These are phyloP conservation scores for Arctopsyche grandis DNA, from an alignment of 1,140 invertebrate genomes.

Conservation along the genomic window DNA sequence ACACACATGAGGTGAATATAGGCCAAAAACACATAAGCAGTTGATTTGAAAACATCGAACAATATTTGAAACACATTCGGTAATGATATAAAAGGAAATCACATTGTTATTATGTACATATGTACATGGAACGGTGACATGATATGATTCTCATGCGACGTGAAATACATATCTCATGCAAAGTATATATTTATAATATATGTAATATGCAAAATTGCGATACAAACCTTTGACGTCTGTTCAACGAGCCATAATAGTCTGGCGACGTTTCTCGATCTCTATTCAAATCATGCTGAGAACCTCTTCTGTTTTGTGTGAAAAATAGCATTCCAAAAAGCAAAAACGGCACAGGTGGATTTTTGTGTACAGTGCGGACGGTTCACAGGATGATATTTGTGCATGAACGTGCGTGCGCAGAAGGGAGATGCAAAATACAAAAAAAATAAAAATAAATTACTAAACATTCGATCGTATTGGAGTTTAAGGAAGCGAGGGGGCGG, in stretches of 20 bases:
- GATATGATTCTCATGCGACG: constrained; percentile 38
- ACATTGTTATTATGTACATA: constrained; percentile 49
- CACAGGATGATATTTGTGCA: constrained; percentile 29
- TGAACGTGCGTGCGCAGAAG: constrained; percentile 38
- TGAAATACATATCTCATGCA: not conserved
- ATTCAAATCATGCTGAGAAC: constrained; percentile 74
- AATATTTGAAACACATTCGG: constrained; percentile 53
- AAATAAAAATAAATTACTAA: constrained; percentile 44
- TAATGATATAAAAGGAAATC: constrained; percentile 51
- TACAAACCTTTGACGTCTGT: constrained; percentile 74
- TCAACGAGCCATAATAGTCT: constrained; percentile 70
- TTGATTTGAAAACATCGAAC: constrained; percentile 54
- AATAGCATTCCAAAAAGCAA: not conserved
- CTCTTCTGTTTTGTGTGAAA: constrained; percentile 59
- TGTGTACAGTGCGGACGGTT: not conserved
- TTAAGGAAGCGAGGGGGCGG: too few species aligned
- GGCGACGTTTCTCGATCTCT: constrained; percentile 70
- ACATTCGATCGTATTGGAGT: not conserved
- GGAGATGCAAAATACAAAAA: constrained; percentile 33
- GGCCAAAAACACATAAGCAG: constrained; percentile 24
- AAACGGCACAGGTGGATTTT: not conserved
- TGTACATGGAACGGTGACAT: constrained; percentile 40
- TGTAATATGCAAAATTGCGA: constrained; percentile 54
- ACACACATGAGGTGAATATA: constrained; percentile 47
- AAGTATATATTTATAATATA: constrained; percentile 52